Conservation (phyloP, 2,888 invertebrate genomes). For the Cataglyphis rosenhaueri region DNA sequence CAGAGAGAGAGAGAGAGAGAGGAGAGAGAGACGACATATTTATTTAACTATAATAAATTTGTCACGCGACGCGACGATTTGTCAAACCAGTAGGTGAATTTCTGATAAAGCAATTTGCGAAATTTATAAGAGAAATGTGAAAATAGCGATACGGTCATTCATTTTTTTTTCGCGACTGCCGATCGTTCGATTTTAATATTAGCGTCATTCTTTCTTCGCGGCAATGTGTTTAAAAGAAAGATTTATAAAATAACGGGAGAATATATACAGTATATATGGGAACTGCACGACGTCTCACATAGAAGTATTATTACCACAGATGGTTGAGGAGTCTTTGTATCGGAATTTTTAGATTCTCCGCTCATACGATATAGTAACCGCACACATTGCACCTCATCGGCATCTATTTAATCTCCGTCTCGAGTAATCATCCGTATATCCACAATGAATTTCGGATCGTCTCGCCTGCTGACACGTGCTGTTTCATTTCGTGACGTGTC, state of each 20-base stretch:
- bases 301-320: constrained; percentile 47
- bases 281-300: constrained; percentile 26
- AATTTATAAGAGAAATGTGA: neutral
- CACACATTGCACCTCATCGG: constrained; percentile 34
- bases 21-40: neutral
- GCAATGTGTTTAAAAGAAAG: constrained; percentile 33
- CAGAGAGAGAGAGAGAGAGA: neutral
- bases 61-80: neutral
- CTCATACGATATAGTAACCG: neutral
- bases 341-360: constrained; percentile 27
- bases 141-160: neutral
- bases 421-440: constrained; percentile 33
- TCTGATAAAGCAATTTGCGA: neutral
- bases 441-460: constrained; percentile 44
- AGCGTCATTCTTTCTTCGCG: neutral
- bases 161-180: neutral
- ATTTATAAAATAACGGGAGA: constrained; percentile 51
- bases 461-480: constrained; percentile 28
- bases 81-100: neutral
- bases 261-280: neutral
- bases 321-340: constrained; percentile 50
- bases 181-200: constrained; percentile 24
- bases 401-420: constrained; percentile 51
- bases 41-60: neutral
- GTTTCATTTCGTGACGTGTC: constrained; percentile 29